Evolutionary conservation across 1,140 invertebrate species (phyloP).

Genomic region (Heliconius nattereri): DNA sequence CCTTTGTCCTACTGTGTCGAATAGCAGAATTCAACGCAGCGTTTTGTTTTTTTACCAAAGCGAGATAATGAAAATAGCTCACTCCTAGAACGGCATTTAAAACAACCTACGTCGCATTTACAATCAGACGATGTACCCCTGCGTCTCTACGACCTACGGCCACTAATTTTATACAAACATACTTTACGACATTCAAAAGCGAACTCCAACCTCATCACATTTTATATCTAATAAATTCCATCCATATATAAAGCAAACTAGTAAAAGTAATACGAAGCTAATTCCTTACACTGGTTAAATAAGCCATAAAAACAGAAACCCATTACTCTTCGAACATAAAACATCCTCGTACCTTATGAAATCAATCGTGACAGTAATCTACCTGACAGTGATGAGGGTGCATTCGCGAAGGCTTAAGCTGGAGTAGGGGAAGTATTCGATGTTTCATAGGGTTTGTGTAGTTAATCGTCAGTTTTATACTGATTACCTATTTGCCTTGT

Average conservation of each 20-base stretch:
- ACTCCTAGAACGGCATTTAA: too few relatives aligned
- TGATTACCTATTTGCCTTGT: background rate
- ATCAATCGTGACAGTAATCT: constrained; percentile 37
- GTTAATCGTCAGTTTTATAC: background rate
- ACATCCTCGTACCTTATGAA: constrained; percentile 20
- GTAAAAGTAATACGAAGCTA: constrained; percentile 9
- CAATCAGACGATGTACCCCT: too few relatives aligned
- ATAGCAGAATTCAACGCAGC: too few relatives aligned
- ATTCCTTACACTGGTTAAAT: constrained; percentile 26
- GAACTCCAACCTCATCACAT: background rate
- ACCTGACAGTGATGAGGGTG: constrained; percentile 38
- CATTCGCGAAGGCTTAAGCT: background rate
- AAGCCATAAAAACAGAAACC: constrained; percentile 25
- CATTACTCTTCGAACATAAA: constrained; percentile 29
- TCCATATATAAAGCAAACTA: background rate
- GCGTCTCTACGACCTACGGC: too few relatives aligned
- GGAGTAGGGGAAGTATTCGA: background rate
- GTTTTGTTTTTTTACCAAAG: too few relatives aligned
- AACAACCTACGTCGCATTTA: too few relatives aligned
- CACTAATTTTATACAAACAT: background rate
- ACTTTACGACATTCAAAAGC: background rate
- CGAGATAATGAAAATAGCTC: too few relatives aligned
- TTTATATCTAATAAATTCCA: background rate
- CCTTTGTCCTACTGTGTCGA: too few relatives aligned
- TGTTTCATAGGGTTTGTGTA: background rate